A percentile compares a stretch with the other conserved stretches of the same genome.
Evolutionary conservation across 2,113 vertebrate species (phyloP).

Genomic region (Thamnophis sirtalis): DNA sequence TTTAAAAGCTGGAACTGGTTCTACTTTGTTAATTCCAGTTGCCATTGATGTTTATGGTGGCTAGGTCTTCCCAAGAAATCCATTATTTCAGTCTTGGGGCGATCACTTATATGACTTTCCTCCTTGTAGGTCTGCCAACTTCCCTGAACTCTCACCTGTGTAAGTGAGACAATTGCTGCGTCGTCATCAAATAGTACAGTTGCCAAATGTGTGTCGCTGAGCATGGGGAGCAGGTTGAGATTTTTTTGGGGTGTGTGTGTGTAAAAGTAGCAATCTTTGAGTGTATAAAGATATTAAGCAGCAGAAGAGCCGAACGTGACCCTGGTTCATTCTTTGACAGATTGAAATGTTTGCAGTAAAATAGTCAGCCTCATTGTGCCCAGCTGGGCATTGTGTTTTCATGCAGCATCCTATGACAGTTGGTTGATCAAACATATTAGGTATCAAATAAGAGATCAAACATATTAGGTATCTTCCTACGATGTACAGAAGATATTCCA

Average conservation of each 20-base stretch:
- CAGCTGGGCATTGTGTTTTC: neutral
- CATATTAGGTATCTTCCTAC: neutral
- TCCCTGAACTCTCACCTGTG: neutral
- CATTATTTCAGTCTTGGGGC: neutral
- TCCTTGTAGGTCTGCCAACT: neutral
- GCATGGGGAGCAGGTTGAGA: neutral
- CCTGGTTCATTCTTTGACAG: neutral
- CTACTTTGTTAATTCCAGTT: neutral
- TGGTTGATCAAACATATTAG: too few species aligned
- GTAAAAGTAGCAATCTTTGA: neutral
- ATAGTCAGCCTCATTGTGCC: neutral
- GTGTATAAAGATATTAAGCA: neutral
- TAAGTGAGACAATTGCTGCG: neutral
- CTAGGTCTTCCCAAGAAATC: neutral
- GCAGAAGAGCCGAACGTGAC: neutral
- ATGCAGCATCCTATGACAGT: neutral
- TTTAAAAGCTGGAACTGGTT: neutral
- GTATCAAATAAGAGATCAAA: neutral
- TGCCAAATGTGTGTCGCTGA: neutral
- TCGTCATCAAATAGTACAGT: neutral
- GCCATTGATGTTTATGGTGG: neutral
- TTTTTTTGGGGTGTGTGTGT: too few species aligned
- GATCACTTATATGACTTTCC: neutral
- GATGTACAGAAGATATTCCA: neutral
- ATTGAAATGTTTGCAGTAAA: neutral